phyloP scores from a whole-genome alignment of 2,797 vertebrate species.

The Streptopelia turtur region DNA sequence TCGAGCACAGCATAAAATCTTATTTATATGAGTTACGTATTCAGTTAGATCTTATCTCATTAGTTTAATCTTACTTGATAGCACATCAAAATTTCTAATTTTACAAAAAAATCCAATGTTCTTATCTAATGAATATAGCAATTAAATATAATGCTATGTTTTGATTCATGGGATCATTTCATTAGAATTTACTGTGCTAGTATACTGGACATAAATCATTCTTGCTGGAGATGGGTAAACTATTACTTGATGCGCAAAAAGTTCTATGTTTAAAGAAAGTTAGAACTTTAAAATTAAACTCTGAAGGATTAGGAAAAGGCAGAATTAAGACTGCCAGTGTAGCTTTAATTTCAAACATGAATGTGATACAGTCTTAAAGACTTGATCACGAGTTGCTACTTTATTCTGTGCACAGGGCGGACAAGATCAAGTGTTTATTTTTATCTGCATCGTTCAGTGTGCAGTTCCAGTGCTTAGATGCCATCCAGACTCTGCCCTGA shows the following conservation, averaged over 20 bases:
- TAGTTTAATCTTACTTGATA: constrained; percentile 56
- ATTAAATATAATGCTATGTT: constrained; percentile 20
- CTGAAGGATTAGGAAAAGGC: constrained; percentile 23
- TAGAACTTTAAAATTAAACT: constrained; percentile 31
- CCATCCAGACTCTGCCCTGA: constrained; percentile 17
- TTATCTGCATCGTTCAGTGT: constrained; percentile 5
- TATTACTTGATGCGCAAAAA: constrained; percentile 22
- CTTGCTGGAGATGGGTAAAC: constrained; percentile 8
- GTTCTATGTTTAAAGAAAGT: neutral
- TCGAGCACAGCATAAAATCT: constrained; percentile 41
- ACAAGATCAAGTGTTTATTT: constrained; percentile 50
- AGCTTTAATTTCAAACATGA: constrained; percentile 33
- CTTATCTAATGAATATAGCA: constrained; percentile 41
- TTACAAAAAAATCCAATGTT: neutral
- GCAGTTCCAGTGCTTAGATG: constrained; percentile 21
- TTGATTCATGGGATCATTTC: constrained; percentile 38
- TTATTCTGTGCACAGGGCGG: constrained; percentile 26
- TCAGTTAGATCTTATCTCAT: constrained; percentile 39
- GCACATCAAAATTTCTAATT: constrained; percentile 24
- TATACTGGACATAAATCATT: constrained; percentile 18
- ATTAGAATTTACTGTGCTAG: neutral
- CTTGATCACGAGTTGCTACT: neutral
- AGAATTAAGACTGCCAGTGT: constrained; percentile 17
- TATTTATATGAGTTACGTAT: constrained; percentile 55
- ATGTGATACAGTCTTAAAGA: neutral